Evolutionary conservation across 2,888 invertebrate genomes (phyloP).

Genomic region (Blastobasis adustella): DNA sequence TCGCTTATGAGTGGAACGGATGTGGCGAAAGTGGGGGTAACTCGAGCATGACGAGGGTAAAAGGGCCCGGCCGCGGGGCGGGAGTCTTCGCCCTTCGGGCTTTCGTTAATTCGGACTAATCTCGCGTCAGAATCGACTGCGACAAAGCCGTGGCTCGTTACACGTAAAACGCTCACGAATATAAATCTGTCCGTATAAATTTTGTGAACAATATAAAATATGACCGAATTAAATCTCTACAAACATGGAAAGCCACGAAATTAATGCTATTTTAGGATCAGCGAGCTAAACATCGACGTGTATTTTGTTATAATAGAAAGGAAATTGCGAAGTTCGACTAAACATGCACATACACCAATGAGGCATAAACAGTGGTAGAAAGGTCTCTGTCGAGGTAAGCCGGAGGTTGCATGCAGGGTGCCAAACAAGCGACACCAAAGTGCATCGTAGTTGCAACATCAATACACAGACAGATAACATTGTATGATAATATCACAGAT

Average conservation of each 20-base stretch:
- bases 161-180: conserved; percentile 15
- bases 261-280: conserved; percentile 9
- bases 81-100: conserved; percentile 9
- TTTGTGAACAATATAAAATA: conserved; percentile 12
- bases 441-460: conserved; percentile 12
- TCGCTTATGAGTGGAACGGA: neutral
- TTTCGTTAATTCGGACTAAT: conserved; percentile 23
- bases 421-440: conserved; percentile 14
- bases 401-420: conserved; percentile 13
- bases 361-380: conserved; percentile 13
- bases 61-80: conserved; percentile 1
- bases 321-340: conserved; percentile 12
- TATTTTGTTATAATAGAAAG: conserved; percentile 11
- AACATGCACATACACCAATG: conserved; percentile 13
- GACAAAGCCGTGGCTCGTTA: conserved; percentile 23
- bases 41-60: conserved; percentile 1
- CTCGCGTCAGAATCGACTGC: conserved; percentile 23
- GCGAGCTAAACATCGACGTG: conserved; percentile 11
- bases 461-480: conserved; percentile 5
- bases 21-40: neutral
- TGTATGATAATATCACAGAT: neutral
- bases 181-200: conserved; percentile 6
- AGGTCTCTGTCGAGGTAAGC: conserved; percentile 11
- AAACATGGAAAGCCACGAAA: conserved; percentile 9
- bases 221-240: conserved; percentile 12